Evolutionary conservation across 1,140 invertebrate genomes (phyloP), one percentile per base, ranked within the genome.

Genomic region (Chionoecetes opilio): DNA sequence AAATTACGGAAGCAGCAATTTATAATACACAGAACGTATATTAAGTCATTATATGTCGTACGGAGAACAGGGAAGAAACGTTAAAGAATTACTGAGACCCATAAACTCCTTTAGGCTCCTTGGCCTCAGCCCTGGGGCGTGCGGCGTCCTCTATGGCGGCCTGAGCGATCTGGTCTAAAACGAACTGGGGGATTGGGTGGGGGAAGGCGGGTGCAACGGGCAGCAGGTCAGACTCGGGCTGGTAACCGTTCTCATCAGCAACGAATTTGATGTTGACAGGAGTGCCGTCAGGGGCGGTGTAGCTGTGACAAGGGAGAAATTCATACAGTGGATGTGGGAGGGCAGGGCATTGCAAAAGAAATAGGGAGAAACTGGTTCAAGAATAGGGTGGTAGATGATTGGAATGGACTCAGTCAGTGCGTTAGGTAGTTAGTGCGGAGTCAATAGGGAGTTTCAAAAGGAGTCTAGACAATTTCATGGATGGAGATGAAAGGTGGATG

Each of bases 221-320:
- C 63, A 75, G 63, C 63, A 75, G 63, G 63, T 75, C 63, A n/a
- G 63, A 75, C 11, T 75, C 63, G 0, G 63, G 63, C 63, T 75
- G 63, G 63, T 75, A 75, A 75, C 63, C 63, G 0, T 75, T 75
- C 21, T 75, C 63, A 21, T 75, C 63, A n/a, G 63, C 63, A 17
- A 75, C 63, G 26, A 75, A 75, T n/a, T 75, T 75, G 63, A 75
- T n/a, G 21, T n/a, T 17, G 63, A 75, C 63, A 3, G 63, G 63
- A n/a, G 63, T 75, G 8, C 63, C 63, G n/a, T 75, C 63, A 75
- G 63, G 63, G 63, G 63, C 63, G 63, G 63, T 75, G 63, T 75
- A 75, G 63, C 63, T 75, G 63, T 75, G 63, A 26, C 0, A 11
- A 26, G 21, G 21, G 26, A 8, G 26, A 75, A 26, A 11, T 21